Conservation (phyloP, 2,797 vertebrate species). For the Sebastiscus albofasciatus region DNA sequence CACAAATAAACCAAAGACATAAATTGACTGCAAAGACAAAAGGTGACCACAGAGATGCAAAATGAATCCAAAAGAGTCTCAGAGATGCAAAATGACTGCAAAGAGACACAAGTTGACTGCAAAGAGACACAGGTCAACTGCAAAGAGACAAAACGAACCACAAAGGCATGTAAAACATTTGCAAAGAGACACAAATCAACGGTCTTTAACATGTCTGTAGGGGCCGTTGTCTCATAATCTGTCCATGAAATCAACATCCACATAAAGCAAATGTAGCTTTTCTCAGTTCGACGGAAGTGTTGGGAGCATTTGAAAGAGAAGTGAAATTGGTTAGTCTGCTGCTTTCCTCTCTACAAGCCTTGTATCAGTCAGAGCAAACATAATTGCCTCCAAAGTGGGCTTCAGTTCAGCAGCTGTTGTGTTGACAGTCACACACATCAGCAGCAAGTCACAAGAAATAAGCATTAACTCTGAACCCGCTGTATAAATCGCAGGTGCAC, state of each 20-base stretch:
- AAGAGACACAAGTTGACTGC: not conserved
- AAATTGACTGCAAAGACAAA: no score
- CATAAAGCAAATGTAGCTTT: not conserved
- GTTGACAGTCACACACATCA: not conserved
- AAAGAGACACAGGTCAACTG: not conserved
- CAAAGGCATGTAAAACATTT: not conserved
- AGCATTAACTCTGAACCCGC: not conserved
- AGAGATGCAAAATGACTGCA: not conserved
- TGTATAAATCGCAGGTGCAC: constrained; percentile 40
- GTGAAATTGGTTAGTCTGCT: no score
- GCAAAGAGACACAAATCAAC: not conserved
- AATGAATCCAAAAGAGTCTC: not conserved
- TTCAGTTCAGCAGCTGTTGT: constrained; percentile 17
- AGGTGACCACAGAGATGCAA: no score
- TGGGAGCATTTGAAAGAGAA: not conserved
- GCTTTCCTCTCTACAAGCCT: not conserved
- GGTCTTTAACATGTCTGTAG: not conserved
- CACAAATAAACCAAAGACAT: not conserved
- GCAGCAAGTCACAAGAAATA: not conserved
- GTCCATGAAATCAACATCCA: not conserved
- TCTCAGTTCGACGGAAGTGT: not conserved
- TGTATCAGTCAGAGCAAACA: constrained; percentile 4
- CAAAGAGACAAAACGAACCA: not conserved
- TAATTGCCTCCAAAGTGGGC: constrained; percentile 36
- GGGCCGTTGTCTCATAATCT: not conserved